Evolutionary conservation across 2,797 vertebrate species (phyloP), one percentile per base, ranked within the genome.

Genomic region (Trachurus trachurus): DNA sequence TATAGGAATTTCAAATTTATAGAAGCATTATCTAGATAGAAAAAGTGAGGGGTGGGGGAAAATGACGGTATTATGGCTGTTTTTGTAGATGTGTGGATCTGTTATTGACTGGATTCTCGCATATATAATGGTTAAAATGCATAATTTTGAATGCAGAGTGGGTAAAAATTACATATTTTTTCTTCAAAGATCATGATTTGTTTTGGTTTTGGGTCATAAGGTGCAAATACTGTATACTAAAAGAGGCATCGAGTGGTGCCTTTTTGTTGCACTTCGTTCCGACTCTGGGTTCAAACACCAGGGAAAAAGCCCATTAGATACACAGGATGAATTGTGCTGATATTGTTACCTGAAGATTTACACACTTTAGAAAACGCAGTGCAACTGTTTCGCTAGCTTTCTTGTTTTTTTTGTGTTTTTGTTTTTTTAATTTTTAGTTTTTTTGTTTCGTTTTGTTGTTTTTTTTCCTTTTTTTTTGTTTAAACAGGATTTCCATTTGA

Each of bases 301-400:
- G 78, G 74, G 81, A 84, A 82, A 59, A 59, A 89, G 88, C 87
- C 80, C 71, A 79, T 81, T 92, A 88, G 94, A 96, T 91, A 96
- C 93, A 94, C 93, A 94, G 83, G 94, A 93, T 95, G 90, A 93
- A 85, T 97, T 97, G 96, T 98, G 97, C 97, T 98, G 96, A 97
- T 93, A 96, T 92, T 94, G 90, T 96, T 97, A 98, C 97, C 96
- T 98, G 98, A 98, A 98, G 95, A 96, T 94, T 95, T 94, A 95
- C 93, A 96, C 92, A 93, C 94, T 88, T 88, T 26, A 94, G 91
- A 87, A 95, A 96, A 96, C 92, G 94, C 92, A 96, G 96, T 95
- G 95, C 94, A 95, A 88, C 89, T 87, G 89, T 91, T 95, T 90
- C 83, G 93, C 92, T 95, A 91, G 76, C 90, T 92, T 93, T 86